Evolutionary conservation across 2,888 invertebrate species (phyloP).

Genomic region (Pogonocherus hispidulus): DNA sequence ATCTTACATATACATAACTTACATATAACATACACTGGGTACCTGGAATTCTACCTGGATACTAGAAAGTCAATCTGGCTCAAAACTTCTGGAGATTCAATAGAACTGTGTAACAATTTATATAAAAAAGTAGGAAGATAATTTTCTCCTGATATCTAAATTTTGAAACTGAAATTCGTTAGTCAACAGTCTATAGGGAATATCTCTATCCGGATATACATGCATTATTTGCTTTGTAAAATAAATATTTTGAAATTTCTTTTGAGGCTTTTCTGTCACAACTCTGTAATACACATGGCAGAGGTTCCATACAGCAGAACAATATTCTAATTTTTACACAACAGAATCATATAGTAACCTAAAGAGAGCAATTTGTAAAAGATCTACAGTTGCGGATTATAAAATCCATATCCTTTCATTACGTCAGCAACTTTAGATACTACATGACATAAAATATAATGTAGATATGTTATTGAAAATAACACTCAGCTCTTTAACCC

Average conservation of each 20-base stretch:
- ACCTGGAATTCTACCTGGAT: not conserved
- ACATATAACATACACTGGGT: not conserved
- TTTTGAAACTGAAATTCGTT: not conserved
- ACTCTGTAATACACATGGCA: too few species aligned
- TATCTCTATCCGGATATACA: not conserved
- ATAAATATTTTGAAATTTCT: not conserved
- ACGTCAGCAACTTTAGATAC: not conserved
- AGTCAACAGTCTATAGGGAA: too few species aligned
- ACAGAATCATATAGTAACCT: not conserved
- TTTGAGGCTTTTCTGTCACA: not conserved
- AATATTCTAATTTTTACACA: too few species aligned
- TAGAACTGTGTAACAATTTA: not conserved
- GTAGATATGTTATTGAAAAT: too few species aligned
- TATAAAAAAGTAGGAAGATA: not conserved
- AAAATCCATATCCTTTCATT: not conserved
- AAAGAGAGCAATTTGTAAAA: not conserved
- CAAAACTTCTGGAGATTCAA: not conserved
- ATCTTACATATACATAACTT: not conserved
- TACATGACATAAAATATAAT: not conserved
- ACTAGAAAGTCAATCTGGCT: conserved; percentile 1
- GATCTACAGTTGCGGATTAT: not conserved
- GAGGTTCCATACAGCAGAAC: too few species aligned
- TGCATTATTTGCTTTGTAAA: not conserved
- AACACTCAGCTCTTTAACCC: too few species aligned
- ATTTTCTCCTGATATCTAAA: not conserved